Evolutionary conservation across 35 echinoderm and acorn worm genomes (phyloP), one percentile per base, ranked within the genome.

Genomic region (Chiridota heheva): DNA sequence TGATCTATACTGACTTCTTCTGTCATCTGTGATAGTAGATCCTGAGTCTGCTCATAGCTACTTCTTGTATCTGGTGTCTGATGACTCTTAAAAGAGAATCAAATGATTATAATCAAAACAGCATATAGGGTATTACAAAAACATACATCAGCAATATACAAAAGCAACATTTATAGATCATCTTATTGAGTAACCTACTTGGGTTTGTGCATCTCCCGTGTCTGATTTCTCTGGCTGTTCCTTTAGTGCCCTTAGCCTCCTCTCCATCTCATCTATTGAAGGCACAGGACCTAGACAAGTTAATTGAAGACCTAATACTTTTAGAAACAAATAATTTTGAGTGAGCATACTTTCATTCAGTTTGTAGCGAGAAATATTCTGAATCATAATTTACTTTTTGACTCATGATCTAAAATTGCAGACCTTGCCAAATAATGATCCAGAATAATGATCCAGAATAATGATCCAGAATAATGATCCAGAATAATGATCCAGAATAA

Each of bases 1-100:
- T n/a, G n/a, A 81, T 96, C 92, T 31, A 96, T 44, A 26, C 77
- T 77, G 1, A 82, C 87, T 82, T 96, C 92, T 67, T 89, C 86
- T 17, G 69, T 81, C 82, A 96, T 86, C 59, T 96, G 63, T 53
- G 63, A 40, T 40, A 96, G 48, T 20, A 96, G 67, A 49, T 96
- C 87, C 20, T 96, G 57, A 32, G 68, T 66, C 64, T 96, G 81
- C 60, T 96, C 81, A 39, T 90, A 42, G 10, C 34, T 37, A 18
- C 81, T 96, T 29, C 87, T 78, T 2, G 55, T 65, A 73, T 82
- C 82, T 66, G 60, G 60, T 22, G 40, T 24, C 5, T 70, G 60
- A 70, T 25, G 72, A 58, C 27, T 48, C 35, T 77, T 44, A 27
- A 64, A 63, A 60, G 40, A 63, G 3, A 57, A 62, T 27, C 34